Percentiles rank a stretch among this genome's conserved stretches.
Evolutionary conservation across 2,797 vertebrate species (phyloP).

Genomic region (Dermochelys coriacea): DNA sequence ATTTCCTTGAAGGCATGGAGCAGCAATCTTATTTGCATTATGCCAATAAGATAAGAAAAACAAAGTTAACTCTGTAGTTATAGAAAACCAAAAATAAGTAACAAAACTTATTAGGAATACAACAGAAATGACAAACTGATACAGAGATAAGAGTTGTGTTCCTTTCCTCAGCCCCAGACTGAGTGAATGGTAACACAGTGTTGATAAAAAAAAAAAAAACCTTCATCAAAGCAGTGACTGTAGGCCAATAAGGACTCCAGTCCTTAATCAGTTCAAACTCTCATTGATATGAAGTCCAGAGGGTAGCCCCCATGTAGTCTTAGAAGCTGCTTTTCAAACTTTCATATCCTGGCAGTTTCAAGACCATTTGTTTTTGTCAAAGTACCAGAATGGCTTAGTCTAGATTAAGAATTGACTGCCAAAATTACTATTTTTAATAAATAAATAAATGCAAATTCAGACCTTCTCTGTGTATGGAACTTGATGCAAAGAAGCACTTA

Average conservation of each 20-base stretch:
- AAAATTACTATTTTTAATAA: conserved; percentile 14
- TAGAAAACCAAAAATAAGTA: not conserved
- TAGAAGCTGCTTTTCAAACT: conserved; percentile 26
- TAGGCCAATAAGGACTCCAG: not conserved
- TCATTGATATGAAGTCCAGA: not conserved
- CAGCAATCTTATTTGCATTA: conserved; percentile 23
- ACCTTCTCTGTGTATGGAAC: not conserved
- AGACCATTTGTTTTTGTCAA: not conserved
- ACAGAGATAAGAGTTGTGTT: not conserved
- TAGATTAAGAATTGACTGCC: conserved; percentile 35
- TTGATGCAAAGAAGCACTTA: conserved; percentile 35
- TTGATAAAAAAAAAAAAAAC: conserved; percentile 38
- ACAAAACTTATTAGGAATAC: not conserved
- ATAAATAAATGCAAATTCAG: conserved; percentile 8
- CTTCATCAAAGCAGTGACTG: not conserved
- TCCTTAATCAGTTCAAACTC: not conserved
- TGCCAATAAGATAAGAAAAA: conserved; percentile 43
- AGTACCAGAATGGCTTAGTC: conserved; percentile 22
- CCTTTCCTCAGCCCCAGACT: not conserved
- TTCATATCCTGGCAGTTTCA: conserved; percentile 2
- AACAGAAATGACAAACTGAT: not conserved
- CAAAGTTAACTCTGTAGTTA: not conserved
- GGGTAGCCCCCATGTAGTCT: conserved; percentile 6
- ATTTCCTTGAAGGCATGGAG: not conserved
- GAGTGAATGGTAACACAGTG: not conserved